phyloP scores from a whole-genome alignment of 2,113 vertebrate species.

The Eulemur macaco region DNA sequence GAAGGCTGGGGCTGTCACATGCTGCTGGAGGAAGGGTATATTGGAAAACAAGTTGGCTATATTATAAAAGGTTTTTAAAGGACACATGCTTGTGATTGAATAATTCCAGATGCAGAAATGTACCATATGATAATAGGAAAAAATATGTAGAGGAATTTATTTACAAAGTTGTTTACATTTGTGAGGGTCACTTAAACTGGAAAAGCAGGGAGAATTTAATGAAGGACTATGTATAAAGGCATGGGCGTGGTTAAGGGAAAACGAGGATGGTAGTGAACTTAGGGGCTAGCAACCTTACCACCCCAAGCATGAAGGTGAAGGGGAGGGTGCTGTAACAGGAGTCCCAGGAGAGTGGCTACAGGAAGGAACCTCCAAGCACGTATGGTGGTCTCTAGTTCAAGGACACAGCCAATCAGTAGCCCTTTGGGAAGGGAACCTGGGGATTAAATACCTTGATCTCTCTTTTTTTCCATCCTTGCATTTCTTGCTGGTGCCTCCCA shows the following conservation, averaged over 20 bases:
- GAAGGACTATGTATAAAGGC: background rate
- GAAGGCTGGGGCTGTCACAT: background rate
- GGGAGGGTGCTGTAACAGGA: background rate
- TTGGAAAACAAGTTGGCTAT: background rate
- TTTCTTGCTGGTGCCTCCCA: background rate
- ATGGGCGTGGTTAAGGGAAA: background rate
- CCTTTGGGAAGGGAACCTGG: background rate
- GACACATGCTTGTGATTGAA: background rate
- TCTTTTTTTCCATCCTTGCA: background rate
- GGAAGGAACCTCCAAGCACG: background rate
- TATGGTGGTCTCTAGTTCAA: background rate
- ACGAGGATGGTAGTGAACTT: background rate
- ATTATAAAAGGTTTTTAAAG: background rate
- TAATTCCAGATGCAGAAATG: background rate
- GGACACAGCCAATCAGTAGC: background rate
- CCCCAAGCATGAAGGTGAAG: too few relatives aligned
- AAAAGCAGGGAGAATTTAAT: background rate
- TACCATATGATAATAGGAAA: background rate
- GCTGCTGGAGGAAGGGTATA: background rate
- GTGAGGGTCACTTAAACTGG: background rate
- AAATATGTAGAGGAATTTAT: background rate
- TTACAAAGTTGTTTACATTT: background rate
- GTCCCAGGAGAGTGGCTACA: accelerated
- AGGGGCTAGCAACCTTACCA: too few relatives aligned
- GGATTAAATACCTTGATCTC: background rate